Conservation (phyloP, 1,140 invertebrate genomes). For the Ectropis grisescens region DNA sequence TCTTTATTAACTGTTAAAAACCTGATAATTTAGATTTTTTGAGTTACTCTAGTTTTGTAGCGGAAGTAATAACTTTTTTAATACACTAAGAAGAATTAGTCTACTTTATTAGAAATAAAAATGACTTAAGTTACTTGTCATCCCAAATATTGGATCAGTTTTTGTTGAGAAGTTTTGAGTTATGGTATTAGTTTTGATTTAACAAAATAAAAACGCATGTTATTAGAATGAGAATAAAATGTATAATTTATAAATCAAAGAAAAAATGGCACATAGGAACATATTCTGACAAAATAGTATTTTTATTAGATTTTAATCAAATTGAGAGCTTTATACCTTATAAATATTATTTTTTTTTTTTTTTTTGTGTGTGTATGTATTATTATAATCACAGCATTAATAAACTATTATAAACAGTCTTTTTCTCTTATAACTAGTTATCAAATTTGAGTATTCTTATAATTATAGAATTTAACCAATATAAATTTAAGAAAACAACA, state of each 20-base stretch:
- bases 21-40: conserved; percentile 3
- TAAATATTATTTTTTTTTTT: no score
- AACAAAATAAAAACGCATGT: conserved; percentile 3
- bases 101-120: conserved; percentile 3
- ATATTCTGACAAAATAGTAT: no score
- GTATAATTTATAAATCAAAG: background rate
- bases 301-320: no score
- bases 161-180: conserved; percentile 3
- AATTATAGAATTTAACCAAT: conserved; percentile 3
- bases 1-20: conserved; percentile 3
- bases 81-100: conserved; percentile 2
- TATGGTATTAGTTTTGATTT: no score
- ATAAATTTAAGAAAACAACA: conserved; percentile 5
- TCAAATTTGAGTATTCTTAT: conserved; percentile 2
- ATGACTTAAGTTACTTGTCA: conserved; percentile 5
- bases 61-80: conserved; percentile 2
- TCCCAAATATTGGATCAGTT: conserved; percentile 1
- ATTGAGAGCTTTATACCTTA: no score
- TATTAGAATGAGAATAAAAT: conserved; percentile 3
- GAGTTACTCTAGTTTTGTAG: conserved; percentile 4
- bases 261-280: no score
- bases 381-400: no score
- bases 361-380: no score
- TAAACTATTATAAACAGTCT: no score
- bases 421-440: no score